These are phyloP conservation scores for Luperina nickerlii DNA, from an alignment of 2,888 invertebrate species.

Conservation along the genomic window DNA sequence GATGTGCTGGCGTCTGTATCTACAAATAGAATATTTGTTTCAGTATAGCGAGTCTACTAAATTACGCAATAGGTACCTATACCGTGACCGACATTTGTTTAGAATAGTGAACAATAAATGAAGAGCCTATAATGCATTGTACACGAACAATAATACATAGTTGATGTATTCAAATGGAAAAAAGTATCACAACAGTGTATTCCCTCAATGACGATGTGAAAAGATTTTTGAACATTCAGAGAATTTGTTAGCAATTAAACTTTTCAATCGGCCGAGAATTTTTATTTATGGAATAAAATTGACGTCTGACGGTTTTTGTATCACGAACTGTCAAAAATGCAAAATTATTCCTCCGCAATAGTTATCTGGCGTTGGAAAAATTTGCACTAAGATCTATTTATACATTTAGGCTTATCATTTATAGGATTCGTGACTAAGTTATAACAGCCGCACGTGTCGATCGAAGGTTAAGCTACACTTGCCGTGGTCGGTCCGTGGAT, in stretches of 20 bases:
- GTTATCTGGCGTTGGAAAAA: too few species aligned
- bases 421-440: too few species aligned
- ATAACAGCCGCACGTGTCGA: too few species aligned
- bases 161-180: slow-evolving; percentile 42
- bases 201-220: slow-evolving; percentile 3
- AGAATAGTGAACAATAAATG: slow-evolving; percentile 24
- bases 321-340: too few species aligned
- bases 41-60: background rate
- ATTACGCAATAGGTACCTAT: slow-evolving; percentile 47
- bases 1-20: too few species aligned
- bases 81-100: slow-evolving; percentile 45
- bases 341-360: too few species aligned
- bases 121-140: slow-evolving; percentile 36
- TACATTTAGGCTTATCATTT: background rate
- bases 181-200: slow-evolving; percentile 18
- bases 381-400: background rate
- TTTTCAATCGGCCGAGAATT: too few species aligned
- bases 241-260: background rate
- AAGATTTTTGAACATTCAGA: background rate
- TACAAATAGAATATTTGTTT: slow-evolving; percentile 9
- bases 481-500: background rate
- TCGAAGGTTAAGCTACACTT: background rate
- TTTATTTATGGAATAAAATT: too few species aligned
- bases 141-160: slow-evolving; percentile 20
- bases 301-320: too few species aligned